These are phyloP conservation scores for Netelia inedita DNA, from an alignment of 2,888 invertebrate genomes.

Conservation along the genomic window DNA sequence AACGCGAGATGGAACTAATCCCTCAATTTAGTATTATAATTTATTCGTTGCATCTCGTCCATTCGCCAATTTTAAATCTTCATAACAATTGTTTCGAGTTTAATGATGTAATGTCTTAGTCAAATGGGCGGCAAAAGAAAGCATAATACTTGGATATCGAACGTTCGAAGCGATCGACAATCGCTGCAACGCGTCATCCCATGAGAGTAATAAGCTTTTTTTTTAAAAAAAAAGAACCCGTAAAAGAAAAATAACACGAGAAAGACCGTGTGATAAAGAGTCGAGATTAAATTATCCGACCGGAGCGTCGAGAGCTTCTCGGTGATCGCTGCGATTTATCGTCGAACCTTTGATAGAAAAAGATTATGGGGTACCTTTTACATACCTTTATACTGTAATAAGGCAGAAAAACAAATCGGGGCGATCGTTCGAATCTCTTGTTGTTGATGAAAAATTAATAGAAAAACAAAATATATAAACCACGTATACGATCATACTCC, in stretches of 20 bases:
- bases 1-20: conserved; percentile 37
- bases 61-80: conserved; percentile 35
- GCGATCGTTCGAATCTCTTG: conserved; percentile 15
- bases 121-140: conserved; percentile 20
- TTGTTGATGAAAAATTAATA: neutral
- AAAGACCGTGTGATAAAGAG: conserved; percentile 10
- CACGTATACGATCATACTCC: conserved; percentile 24
- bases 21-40: conserved; percentile 55
- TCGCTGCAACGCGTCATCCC: neutral
- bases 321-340: conserved; percentile 1
- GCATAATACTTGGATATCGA: conserved; percentile 56
- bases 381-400: conserved; percentile 67
- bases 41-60: conserved; percentile 52
- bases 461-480: neutral
- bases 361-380: conserved; percentile 70
- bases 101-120: conserved; percentile 33
- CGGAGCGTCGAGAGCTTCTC: neutral
- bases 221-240: neutral
- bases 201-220: neutral
- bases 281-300: conserved; percentile 21
- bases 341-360: conserved; percentile 21
- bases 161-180: neutral
- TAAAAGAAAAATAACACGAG: neutral
- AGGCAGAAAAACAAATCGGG: conserved; percentile 35
- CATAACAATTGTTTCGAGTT: conserved; percentile 36